Evolutionary conservation across 2,113 vertebrate genomes (phyloP), one percentile per base, ranked within the genome.

Genomic region (Gymnogyps californianus): DNA sequence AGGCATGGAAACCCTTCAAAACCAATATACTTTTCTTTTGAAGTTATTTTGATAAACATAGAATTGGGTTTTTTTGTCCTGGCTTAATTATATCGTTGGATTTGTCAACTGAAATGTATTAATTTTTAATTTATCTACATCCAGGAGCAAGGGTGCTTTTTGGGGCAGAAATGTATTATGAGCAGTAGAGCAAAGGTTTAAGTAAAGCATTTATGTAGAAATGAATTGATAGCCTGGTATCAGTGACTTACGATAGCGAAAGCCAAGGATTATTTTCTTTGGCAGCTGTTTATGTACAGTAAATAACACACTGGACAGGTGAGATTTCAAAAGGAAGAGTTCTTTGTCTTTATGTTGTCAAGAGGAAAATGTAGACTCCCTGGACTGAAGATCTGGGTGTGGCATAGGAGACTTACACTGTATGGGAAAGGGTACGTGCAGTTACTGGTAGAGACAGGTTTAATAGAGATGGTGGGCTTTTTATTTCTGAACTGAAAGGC

Each of bases 241-340:
- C 70, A 83, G 40, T 93, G 74, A 64, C 52, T 96, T 29, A 31
- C 57, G 62, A 20, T 13, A 90, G 65, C 70, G 89, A 93, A 75
- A 96, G 81, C 76, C 82, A 67, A 67, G 74, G 72, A 72, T 95
- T 91, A 96, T 65, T 81, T 94, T 87, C 28, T 84, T 75, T 97
- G 97, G 96, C 96, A 97, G 91, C 52, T 85, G 26, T 49, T 92
- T 83, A 13, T n/a, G 59, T 59, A 38, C 64, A 57, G 72, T 57
- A 49, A 67, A 54, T 65, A 94, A 44, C 38, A 38, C 78, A 65
- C 40, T 31, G 54, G 54, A 52, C 47, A 85, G 62, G 76, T 74
- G 54, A 81, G 66, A 52, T 79, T 89, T 96, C 51, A 86, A 75
- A 87, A 91, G 74, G 36, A 85, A 79, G 52, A 67, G 21, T 6